Percentiles rank a stretch among this genome's conserved stretches.
phyloP scores from a whole-genome alignment of 2,113 vertebrate species.

The Oreochromis niloticus region DNA sequence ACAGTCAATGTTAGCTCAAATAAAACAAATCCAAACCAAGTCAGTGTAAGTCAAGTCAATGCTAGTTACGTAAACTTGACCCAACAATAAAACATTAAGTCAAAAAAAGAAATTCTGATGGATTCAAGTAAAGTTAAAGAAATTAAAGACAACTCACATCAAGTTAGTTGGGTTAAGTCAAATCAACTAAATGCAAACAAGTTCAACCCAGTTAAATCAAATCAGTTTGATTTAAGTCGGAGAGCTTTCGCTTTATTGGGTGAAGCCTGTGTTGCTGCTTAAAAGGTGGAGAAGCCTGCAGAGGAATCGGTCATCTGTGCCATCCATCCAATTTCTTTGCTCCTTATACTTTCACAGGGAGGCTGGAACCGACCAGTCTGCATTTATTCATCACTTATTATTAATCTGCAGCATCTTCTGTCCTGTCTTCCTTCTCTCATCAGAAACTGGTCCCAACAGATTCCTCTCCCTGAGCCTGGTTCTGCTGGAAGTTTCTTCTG shows the following conservation, averaged over 20 bases:
- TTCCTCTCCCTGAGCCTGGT: too few species aligned
- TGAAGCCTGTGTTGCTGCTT: background rate
- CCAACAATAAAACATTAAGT: background rate
- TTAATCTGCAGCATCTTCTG: too few species aligned
- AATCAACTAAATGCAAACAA: background rate
- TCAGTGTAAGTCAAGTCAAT: background rate
- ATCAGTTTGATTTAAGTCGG: background rate
- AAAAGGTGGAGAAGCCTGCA: background rate
- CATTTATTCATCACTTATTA: too few species aligned
- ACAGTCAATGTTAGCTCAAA: background rate
- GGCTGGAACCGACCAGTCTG: background rate
- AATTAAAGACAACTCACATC: background rate
- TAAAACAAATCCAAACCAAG: background rate
- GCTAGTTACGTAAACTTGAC: background rate
- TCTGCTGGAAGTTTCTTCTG: too few species aligned
- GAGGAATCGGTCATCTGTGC: background rate
- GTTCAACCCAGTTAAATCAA: background rate
- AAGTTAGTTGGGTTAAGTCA: too few species aligned
- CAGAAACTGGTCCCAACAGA: too few species aligned
- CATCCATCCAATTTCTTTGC: background rate
- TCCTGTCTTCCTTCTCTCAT: too few species aligned
- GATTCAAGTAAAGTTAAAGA: background rate
- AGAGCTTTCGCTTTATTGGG: background rate
- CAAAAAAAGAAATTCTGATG: background rate
- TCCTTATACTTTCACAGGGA: background rate